Evolutionary conservation across 1,140 invertebrate genomes (phyloP).

Genomic region (Hypothenemus hampei): DNA sequence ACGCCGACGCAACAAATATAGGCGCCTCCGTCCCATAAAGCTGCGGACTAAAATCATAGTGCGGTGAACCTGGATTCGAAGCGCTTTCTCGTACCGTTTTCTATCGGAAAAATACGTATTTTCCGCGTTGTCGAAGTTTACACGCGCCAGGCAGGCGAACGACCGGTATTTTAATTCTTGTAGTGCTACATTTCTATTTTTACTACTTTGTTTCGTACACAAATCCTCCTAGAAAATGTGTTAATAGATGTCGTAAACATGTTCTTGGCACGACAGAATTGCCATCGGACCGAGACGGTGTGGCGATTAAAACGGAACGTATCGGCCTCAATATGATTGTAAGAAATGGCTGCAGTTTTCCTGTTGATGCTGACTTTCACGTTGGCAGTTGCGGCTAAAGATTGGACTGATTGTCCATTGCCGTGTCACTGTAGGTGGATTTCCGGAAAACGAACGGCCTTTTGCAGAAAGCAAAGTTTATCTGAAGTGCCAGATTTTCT

Average conservation of each 20-base stretch:
- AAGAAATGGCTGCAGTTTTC: constrained; percentile 39
- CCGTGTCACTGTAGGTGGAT: constrained; percentile 86
- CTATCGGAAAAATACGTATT: constrained; percentile 14
- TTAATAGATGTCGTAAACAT: constrained; percentile 1
- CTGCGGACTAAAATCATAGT: constrained; percentile 45
- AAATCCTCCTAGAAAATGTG: too few species aligned
- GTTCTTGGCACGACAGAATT: constrained; percentile 1
- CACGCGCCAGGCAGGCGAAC: not conserved
- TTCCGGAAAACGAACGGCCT: constrained; percentile 79
- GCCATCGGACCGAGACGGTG: constrained; percentile 12
- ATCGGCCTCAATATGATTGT: constrained; percentile 36
- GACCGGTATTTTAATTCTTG: too few species aligned
- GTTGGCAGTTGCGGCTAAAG: constrained; percentile 53
- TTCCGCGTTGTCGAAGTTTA: constrained; percentile 1
- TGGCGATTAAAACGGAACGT: constrained; percentile 19
- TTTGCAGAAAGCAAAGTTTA: constrained; percentile 71
- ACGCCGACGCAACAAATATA: constrained; percentile 46
- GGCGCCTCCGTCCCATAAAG: constrained; percentile 44
- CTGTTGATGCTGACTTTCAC: constrained; percentile 38
- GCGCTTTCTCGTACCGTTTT: constrained; percentile 14
- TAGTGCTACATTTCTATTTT: too few species aligned
- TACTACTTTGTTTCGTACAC: too few species aligned
- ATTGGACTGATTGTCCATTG: constrained; percentile 77
- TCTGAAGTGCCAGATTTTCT: constrained; percentile 67
- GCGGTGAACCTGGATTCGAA: constrained; percentile 40